These are phyloP conservation scores for Todiramphus saurophagus DNA, from an alignment of 2,113 vertebrate species.

Conservation along the genomic window DNA sequence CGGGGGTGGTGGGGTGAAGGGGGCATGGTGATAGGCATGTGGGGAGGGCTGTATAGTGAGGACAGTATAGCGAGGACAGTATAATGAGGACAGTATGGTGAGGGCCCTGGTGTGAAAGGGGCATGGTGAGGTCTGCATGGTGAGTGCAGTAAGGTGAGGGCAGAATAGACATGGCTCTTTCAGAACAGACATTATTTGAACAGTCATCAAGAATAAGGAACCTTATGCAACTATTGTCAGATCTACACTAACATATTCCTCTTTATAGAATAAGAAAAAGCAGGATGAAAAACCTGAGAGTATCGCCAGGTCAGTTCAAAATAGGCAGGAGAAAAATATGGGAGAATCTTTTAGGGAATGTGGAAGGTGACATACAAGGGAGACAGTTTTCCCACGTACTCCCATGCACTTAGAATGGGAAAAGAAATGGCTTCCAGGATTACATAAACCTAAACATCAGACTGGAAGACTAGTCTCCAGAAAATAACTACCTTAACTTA, in stretches of 20 bases:
- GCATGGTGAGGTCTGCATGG: not conserved
- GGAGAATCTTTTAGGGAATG: not conserved
- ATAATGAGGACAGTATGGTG: too few species aligned
- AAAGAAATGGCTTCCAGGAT: not conserved
- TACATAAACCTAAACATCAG: not conserved
- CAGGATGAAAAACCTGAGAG: not conserved
- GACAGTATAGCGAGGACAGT: too few species aligned
- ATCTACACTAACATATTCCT: not conserved
- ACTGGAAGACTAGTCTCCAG: not conserved
- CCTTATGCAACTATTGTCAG: not conserved
- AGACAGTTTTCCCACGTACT: not conserved
- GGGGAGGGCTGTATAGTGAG: too few species aligned
- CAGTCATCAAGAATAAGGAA: not conserved
- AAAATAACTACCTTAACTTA: not conserved
- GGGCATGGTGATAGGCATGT: not conserved
- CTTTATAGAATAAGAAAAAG: not conserved
- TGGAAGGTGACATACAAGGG: not conserved
- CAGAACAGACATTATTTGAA: not conserved
- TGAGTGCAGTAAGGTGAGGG: too few species aligned
- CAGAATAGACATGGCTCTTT: not conserved
- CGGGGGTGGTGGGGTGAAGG: not conserved
- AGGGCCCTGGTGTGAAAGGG: too few species aligned
- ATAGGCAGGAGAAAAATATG: not conserved
- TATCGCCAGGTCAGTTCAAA: not conserved
- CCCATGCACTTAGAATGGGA: accelerated